Evolutionary conservation across 2,797 vertebrate genomes (phyloP), one percentile per base, ranked within the genome.

Genomic region (Cynodonichthys magdalenae): DNA sequence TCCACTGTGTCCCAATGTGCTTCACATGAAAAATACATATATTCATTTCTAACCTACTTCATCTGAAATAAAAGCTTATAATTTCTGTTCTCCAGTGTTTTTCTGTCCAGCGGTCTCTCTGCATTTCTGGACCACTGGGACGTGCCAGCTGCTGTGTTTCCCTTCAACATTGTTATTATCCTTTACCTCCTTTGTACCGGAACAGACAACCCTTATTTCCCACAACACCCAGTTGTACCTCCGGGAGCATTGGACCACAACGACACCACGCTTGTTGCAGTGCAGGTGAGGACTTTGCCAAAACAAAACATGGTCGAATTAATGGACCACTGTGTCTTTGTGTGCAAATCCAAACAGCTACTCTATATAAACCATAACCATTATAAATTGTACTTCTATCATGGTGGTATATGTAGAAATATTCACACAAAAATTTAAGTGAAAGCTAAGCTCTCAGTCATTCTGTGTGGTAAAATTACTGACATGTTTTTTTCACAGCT

Each of bases 141-240:
- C 69, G 46, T 94, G 55, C 91, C 92, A 1, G 91, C 79, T 3
- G 47, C 82, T 0, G 92, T 92, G 49, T 93, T 90, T 63, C 93
- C 92, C 53, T 94, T 94, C 68, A 94, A 94, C 88, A 87, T 66
- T 1, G 29, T 83, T 46, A 86, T 93, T 9, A 3, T 89, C 29
- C 80, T 93, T 31, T 94, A 90, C 81, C 87, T 93, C 34, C 85
- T 90, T 7, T 92, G 90, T 48, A 91, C 86, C 0, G 81, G 90
- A 55, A 69, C 69, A 1, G 28, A 87, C 53, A 88, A 91, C 77
- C 81, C 77, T 0, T 90, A 92, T 60, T 93, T 89, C 63, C 93
- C 92, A 0, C 86, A 89, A 28, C 42, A 85, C 59, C 36, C 44
- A 0, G 20, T 45, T 3, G 6, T 28, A 6, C 84, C 90, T 45